phyloP scores from a whole-genome alignment of 1,140 invertebrate genomes.

The Tetranychus urticae region DNA sequence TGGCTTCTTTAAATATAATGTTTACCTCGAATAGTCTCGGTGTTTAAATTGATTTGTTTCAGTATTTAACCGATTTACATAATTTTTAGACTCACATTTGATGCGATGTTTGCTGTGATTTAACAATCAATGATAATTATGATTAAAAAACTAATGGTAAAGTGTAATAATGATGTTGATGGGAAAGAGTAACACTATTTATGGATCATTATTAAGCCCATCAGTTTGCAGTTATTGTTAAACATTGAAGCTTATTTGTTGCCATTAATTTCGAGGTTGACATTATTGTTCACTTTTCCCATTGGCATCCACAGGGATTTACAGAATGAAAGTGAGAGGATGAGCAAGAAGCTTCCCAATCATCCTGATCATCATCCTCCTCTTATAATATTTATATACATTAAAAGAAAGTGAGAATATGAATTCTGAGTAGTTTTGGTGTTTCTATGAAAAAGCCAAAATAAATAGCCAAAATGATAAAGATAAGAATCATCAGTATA shows the following conservation, averaged over 20 bases:
- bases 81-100: too few relatives aligned
- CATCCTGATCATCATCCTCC: neutral
- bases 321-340: neutral
- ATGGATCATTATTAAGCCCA: neutral
- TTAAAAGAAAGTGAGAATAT: neutral
- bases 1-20: too few relatives aligned
- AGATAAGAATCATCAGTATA: neutral
- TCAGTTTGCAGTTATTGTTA: neutral
- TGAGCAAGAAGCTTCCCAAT: neutral
- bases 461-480: constrained; percentile 2
- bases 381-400: neutral
- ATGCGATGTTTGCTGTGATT: too few relatives aligned
- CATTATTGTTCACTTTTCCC: neutral
- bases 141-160: too few relatives aligned
- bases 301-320: neutral
- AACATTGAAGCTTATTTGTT: neutral
- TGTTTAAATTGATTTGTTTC: too few relatives aligned
- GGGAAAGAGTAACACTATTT: too few relatives aligned
- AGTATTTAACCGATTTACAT: too few relatives aligned
- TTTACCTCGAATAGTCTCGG: too few relatives aligned
- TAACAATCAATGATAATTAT: too few relatives aligned
- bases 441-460: constrained; percentile 3
- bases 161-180: too few relatives aligned
- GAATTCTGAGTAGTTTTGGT: neutral
- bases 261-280: neutral